Conservation (phyloP, 1,140 invertebrate genomes). For the Teleogryllus occipitalis region DNA sequence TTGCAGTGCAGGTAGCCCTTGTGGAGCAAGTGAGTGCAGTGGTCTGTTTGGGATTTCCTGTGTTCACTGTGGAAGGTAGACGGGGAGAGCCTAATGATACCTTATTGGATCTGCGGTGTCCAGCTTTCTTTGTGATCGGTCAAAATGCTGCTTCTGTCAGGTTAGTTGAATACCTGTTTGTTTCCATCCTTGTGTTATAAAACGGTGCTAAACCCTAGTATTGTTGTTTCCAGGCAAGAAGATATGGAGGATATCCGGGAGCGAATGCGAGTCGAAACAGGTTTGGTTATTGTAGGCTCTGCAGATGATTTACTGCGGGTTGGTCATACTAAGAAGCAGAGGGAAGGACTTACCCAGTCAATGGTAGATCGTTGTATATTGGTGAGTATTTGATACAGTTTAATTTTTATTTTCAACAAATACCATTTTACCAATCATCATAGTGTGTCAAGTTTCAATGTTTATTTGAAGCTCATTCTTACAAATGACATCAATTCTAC, state of each 20-base stretch:
- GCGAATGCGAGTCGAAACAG: slow-evolving; percentile 65
- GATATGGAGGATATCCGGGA: slow-evolving; percentile 70
- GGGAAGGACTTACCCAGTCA: slow-evolving; percentile 67
- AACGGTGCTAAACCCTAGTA: background rate
- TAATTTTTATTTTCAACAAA: no score
- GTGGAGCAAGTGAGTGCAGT: slow-evolving; percentile 61
- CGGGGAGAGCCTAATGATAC: slow-evolving; percentile 72
- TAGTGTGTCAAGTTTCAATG: no score
- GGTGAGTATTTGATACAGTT: slow-evolving; percentile 33
- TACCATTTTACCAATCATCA: no score
- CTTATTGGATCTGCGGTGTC: slow-evolving; percentile 61
- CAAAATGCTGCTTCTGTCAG: slow-evolving; percentile 52
- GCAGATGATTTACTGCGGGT: slow-evolving; percentile 71
- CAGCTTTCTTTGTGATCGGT: slow-evolving; percentile 73
- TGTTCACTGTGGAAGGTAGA: slow-evolving; percentile 62
- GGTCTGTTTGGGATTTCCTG: slow-evolving; percentile 72
- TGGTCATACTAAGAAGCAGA: slow-evolving; percentile 56
- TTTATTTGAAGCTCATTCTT: no score
- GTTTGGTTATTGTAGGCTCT: slow-evolving; percentile 70
- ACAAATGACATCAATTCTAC: no score
- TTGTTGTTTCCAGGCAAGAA: slow-evolving; percentile 46
- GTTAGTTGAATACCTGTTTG: background rate
- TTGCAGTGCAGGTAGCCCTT: slow-evolving; percentile 53
- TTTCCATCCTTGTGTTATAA: background rate
- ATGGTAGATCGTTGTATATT: slow-evolving; percentile 74